A percentile compares a stretch with the other conserved stretches of the same genome.
Conservation (phyloP, 2,113 vertebrate genomes). For the Paratilapia polleni region DNA sequence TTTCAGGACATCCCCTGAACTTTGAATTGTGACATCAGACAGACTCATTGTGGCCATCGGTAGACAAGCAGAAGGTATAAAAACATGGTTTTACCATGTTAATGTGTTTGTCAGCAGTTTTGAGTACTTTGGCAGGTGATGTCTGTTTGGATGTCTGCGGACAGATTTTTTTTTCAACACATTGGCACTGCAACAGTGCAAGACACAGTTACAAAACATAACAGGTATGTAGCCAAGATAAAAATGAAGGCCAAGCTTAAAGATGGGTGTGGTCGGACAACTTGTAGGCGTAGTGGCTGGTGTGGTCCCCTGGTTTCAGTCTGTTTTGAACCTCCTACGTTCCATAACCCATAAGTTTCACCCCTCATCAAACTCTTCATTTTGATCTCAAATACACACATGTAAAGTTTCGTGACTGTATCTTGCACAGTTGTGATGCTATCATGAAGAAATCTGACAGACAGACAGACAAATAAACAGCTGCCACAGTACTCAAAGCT, state of each 20-base stretch:
- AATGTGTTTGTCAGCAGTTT: neutral
- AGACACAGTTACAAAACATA: neutral
- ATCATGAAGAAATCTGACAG: neutral
- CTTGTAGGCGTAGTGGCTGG: neutral
- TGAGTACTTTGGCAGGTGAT: neutral
- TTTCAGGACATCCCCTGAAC: no score
- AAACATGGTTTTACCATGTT: neutral
- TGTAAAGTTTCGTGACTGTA: neutral
- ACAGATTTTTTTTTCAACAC: neutral
- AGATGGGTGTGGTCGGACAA: neutral
- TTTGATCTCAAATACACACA: neutral
- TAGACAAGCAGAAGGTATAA: neutral
- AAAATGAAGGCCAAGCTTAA: neutral
- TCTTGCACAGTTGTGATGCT: neutral
- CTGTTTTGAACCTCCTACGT: neutral
- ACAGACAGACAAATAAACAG: slow-evolving; percentile 1
- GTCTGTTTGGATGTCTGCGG: neutral
- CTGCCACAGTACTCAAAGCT: neutral
- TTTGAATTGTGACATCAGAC: no score
- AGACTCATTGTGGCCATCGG: no score
- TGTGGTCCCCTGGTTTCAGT: slow-evolving; percentile 1
- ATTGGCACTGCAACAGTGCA: neutral
- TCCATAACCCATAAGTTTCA: neutral
- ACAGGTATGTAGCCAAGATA: neutral
- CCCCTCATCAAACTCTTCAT: neutral